Percentiles rank a stretch among this genome's conserved stretches.
These are phyloP conservation scores for Lacerta viridis DNA, from an alignment of 2,797 vertebrate species.

Conservation along the genomic window DNA sequence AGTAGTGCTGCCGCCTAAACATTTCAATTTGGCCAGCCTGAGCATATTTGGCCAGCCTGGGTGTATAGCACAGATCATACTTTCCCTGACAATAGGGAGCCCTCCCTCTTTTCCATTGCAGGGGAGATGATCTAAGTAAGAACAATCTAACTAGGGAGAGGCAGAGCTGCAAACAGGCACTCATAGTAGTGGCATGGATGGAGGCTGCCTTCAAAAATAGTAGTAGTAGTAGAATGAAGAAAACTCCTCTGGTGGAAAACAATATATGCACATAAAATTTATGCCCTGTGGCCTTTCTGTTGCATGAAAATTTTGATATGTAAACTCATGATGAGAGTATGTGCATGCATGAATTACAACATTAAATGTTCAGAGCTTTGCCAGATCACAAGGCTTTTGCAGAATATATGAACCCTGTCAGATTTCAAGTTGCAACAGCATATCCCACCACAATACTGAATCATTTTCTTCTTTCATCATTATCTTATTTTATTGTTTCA, in stretches of 20 bases:
- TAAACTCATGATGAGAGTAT: constrained; percentile 2
- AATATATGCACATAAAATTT: too few species aligned
- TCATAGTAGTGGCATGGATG: not conserved
- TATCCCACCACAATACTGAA: not conserved
- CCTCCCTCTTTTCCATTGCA: not conserved
- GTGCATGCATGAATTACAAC: too few species aligned
- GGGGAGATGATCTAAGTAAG: not conserved
- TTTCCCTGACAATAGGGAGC: not conserved
- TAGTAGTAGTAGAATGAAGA: too few species aligned
- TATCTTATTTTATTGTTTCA: not conserved
- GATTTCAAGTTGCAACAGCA: constrained; percentile 10
- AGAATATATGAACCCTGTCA: not conserved
- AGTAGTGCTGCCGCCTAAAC: not conserved
- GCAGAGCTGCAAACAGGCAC: not conserved
- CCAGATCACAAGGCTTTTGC: constrained; percentile 31
- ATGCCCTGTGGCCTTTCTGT: not conserved
- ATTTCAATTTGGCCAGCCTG: not conserved
- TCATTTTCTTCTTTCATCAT: too few species aligned
- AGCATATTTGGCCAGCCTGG: not conserved
- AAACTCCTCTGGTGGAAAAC: not conserved
- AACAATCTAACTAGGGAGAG: not conserved
- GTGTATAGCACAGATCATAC: not conserved
- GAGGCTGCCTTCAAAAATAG: not conserved
- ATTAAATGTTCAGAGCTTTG: not conserved
- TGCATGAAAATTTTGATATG: not conserved